Evolutionary conservation across 1,140 invertebrate genomes (phyloP).

Genomic region (Zaprionus ornatus): DNA sequence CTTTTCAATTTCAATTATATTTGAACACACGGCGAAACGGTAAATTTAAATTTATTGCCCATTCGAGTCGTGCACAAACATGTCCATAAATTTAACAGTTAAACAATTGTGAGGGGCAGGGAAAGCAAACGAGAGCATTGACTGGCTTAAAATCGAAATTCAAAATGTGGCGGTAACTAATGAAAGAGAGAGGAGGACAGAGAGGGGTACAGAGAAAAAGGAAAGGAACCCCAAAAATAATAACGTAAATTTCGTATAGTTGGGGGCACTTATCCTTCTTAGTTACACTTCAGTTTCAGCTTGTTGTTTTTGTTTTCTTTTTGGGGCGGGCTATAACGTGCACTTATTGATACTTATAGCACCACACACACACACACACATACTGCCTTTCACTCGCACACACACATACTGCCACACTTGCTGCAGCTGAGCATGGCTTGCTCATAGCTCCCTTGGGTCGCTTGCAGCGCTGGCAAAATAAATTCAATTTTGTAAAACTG

Average conservation of each 20-base stretch:
- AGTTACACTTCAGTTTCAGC: conserved; percentile 70
- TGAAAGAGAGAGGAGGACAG: conserved; percentile 18
- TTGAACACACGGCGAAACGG: conserved; percentile 18
- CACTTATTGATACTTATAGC: conserved; percentile 80
- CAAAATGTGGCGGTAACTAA: conserved; percentile 11
- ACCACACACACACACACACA: conserved; percentile 48
- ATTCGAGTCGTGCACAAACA: conserved; percentile 63
- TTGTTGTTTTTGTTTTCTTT: conserved; percentile 39
- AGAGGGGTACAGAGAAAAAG: background rate
- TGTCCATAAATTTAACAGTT: conserved; percentile 67
- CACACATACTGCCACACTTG: conserved; percentile 25
- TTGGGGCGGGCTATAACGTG: conserved; percentile 46
- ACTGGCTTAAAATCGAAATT: conserved; percentile 1
- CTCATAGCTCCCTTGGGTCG: conserved; percentile 61
- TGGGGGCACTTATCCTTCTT: conserved; percentile 73
- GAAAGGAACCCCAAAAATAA: conserved; percentile 56
- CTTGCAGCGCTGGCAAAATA: conserved; percentile 71
- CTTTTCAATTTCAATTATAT: conserved; percentile 65
- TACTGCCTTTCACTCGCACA: conserved; percentile 15
- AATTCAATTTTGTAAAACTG: conserved; percentile 81
- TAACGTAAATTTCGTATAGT: conserved; percentile 68
- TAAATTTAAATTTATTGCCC: conserved; percentile 72
- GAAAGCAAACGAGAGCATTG: conserved; percentile 17
- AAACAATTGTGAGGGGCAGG: conserved; percentile 57
- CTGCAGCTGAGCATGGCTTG: conserved; percentile 39